These are phyloP conservation scores for Nowickia ferox DNA, from an alignment of 2,888 invertebrate species.

Conservation along the genomic window DNA sequence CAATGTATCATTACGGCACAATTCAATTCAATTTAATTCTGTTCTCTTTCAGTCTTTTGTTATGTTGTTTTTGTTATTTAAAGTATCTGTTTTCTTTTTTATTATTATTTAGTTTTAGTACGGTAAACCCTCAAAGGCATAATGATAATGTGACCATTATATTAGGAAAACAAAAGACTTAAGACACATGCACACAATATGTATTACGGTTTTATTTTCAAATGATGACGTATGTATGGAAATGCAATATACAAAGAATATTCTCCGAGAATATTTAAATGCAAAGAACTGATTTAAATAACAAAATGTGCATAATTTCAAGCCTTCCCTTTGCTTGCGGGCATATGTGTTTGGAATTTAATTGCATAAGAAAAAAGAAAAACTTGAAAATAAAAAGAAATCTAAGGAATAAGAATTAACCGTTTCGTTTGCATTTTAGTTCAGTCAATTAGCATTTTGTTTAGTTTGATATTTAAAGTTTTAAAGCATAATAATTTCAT, in stretches of 20 bases:
- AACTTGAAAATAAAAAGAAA: no score
- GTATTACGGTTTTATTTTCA: slow-evolving; percentile 17
- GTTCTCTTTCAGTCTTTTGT: background rate
- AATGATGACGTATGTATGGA: slow-evolving; percentile 24
- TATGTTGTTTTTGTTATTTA: background rate
- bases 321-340: background rate
- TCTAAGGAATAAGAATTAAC: no score
- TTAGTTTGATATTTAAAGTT: no score
- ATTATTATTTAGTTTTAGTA: slow-evolving; percentile 23
- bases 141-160: slow-evolving; percentile 36
- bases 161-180: slow-evolving; percentile 60
- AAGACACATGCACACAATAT: slow-evolving; percentile 55
- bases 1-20: slow-evolving; percentile 36
- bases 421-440: no score
- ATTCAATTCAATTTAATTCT: slow-evolving; percentile 42
- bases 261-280: background rate
- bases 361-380: no score
- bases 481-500: no score
- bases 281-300: background rate
- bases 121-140: slow-evolving; percentile 59
- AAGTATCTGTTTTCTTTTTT: background rate
- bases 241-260: background rate
- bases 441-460: no score
- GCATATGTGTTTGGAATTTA: no score
- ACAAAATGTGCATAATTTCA: background rate